Percentiles rank a stretch among this genome's conserved stretches.
Conservation (phyloP, 1,140 invertebrate genomes). For the Hylyphantes graminicola region DNA sequence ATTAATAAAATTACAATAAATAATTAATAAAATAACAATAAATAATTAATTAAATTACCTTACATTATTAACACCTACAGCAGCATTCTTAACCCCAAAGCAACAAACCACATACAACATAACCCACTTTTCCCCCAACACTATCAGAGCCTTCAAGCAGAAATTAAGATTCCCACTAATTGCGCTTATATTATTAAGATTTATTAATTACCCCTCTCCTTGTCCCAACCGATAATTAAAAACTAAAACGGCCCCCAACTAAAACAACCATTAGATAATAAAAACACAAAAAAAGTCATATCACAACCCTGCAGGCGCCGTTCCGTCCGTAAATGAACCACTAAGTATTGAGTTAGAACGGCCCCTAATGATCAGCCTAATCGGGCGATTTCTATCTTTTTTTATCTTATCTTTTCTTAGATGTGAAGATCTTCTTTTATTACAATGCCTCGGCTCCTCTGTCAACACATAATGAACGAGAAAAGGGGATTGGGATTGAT, state of each 20-base stretch:
- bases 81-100: too few relatives aligned
- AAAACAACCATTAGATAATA: conserved; percentile 41
- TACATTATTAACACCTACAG: too few relatives aligned
- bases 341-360: conserved; percentile 54
- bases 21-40: too few relatives aligned
- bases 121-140: background rate
- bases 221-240: conserved; percentile 34
- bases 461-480: conserved; percentile 55
- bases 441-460: conserved; percentile 6
- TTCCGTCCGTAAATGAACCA: conserved; percentile 43
- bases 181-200: conserved; percentile 33
- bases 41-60: too few relatives aligned
- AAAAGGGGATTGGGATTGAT: background rate
- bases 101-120: background rate
- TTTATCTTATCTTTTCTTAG: background rate
- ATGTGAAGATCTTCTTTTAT: background rate
- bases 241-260: conserved; percentile 31
- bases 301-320: background rate
- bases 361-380: conserved; percentile 25
- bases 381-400: conserved; percentile 31
- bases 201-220: conserved; percentile 16
- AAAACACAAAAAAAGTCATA: background rate
- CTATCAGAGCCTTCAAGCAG: background rate
- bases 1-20: too few relatives aligned
- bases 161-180: conserved; percentile 23